A percentile compares a stretch with the other conserved stretches of the same genome.
Evolutionary conservation across 2,888 invertebrate genomes (phyloP).

Genomic region (Adelognathus sp.): DNA sequence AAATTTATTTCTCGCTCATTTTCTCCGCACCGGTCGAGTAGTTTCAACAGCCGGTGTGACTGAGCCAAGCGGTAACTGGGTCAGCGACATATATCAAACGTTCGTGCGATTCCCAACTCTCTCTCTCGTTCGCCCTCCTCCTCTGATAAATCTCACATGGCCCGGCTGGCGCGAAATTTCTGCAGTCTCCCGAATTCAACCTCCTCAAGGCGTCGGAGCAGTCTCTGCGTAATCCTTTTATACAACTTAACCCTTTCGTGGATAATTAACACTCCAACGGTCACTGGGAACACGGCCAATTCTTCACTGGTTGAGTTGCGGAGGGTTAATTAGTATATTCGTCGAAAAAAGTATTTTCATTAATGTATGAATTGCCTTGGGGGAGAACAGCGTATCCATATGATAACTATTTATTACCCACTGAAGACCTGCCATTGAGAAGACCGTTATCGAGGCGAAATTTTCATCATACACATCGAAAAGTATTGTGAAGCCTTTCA

Average conservation of each 20-base stretch:
- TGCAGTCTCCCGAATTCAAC: neutral
- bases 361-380: neutral
- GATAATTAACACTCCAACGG: neutral
- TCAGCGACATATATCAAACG: constrained; percentile 54
- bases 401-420: neutral
- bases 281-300: neutral
- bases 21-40: neutral
- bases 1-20: constrained; percentile 21
- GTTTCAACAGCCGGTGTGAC: constrained; percentile 40
- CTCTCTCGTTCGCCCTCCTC: constrained; percentile 8
- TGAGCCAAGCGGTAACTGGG: constrained; percentile 49
- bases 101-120: constrained; percentile 39
- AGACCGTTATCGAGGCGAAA: too few relatives aligned
- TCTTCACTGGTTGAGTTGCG: neutral
- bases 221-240: constrained; percentile 1
- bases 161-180: neutral
- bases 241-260: neutral
- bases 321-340: neutral
- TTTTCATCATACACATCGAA: too few relatives aligned
- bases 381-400: too few relatives aligned
- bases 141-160: constrained; percentile 40
- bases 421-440: too few relatives aligned
- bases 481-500: too few relatives aligned
- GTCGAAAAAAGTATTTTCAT: neutral
- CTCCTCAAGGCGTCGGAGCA: neutral